Evolutionary conservation across 2,797 vertebrate genomes (phyloP), one percentile per base, ranked within the genome.

Genomic region (Alosa sapidissima): DNA sequence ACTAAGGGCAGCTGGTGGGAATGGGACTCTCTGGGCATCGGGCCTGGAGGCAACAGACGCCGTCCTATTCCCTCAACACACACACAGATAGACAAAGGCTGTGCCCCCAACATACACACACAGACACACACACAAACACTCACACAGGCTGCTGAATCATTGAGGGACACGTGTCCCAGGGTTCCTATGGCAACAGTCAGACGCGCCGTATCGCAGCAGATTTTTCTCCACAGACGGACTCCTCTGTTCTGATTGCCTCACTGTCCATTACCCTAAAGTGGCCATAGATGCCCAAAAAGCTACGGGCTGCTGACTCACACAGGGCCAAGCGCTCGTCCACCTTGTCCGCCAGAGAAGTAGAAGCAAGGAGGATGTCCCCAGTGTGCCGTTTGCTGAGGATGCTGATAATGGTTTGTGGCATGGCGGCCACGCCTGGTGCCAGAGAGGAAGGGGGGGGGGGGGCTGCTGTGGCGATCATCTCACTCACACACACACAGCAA

Each of bases 1-100:
- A 65, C 62, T 13, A 65, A 33, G 24, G 62, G 62, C 62, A 65
- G 62, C 62, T 65, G 62, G 62, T 65, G 62, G 62, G 62, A 65
- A 24, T 65, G 62, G 24, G 62, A 65, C 24, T 65, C 62, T 65
- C 62, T 65, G 28, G 62, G 62, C 62, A 65, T 33, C 28, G 24
- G 62, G 62, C 62, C 62, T 65, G 24, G 6, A 33, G 62, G 62
- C 62, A 65, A 24, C 62, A 65, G 62, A 65, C 62, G 62, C 24
- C 28, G 62, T 33, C 62, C 60, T 62, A 7, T 62, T 62, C 7
- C 24, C n/a, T 62, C n/a, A 1, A 28, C 24, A 65, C 24, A 65
- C 62, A 65, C 62, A 65, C 14, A 55, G 14, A 55, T 1, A 55
- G 14, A 55, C 52, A 16, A 55, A 55, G 16, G 52, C 52, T 55